Percentiles rank a stretch among this genome's conserved stretches.
phyloP scores from a whole-genome alignment of 1,140 invertebrate species.

The Pachypeltis micranthus region DNA sequence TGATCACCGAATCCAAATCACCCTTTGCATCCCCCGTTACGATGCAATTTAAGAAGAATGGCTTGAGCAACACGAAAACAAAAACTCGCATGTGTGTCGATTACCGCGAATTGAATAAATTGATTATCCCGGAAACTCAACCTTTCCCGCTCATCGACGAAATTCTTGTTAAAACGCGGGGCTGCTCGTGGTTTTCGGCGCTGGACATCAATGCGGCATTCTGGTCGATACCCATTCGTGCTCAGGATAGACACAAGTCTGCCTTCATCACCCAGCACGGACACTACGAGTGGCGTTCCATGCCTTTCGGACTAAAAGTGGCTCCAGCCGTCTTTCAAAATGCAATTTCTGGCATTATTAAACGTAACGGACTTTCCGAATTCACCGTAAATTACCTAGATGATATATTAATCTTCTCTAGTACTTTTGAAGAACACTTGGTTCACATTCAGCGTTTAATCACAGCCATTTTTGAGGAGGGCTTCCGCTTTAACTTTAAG shows the following conservation, averaged over 20 bases:
- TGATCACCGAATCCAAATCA: too few species aligned
- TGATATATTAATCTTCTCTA: not conserved
- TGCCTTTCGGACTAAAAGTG: conserved; percentile 33
- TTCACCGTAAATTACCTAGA: not conserved
- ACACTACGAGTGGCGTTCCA: conserved; percentile 31
- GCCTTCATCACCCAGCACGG: conserved; percentile 32
- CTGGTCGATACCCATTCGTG: conserved; percentile 32
- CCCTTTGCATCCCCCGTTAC: too few species aligned
- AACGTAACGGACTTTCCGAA: not conserved
- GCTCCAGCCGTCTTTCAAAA: conserved; percentile 39
- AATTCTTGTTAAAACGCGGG: conserved; percentile 28
- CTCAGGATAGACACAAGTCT: conserved; percentile 27
- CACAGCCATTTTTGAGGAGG: conserved; percentile 24
- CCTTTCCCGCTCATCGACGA: conserved; percentile 34
- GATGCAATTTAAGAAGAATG: too few species aligned
- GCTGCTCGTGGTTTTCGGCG: conserved; percentile 32
- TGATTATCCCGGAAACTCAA: conserved; percentile 32
- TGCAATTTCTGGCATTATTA: conserved; percentile 14
- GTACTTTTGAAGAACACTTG: not conserved
- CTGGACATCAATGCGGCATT: conserved; percentile 35
- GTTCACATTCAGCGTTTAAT: not conserved
- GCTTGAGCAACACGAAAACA: too few species aligned
- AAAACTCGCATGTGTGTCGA: conserved; percentile 32
- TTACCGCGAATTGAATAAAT: conserved; percentile 32
- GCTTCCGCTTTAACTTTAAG: conserved; percentile 30